Percentiles rank a stretch among this genome's conserved stretches.
These are phyloP conservation scores for Lithophane leautieri DNA, from an alignment of 2,888 invertebrate genomes.

Conservation along the genomic window DNA sequence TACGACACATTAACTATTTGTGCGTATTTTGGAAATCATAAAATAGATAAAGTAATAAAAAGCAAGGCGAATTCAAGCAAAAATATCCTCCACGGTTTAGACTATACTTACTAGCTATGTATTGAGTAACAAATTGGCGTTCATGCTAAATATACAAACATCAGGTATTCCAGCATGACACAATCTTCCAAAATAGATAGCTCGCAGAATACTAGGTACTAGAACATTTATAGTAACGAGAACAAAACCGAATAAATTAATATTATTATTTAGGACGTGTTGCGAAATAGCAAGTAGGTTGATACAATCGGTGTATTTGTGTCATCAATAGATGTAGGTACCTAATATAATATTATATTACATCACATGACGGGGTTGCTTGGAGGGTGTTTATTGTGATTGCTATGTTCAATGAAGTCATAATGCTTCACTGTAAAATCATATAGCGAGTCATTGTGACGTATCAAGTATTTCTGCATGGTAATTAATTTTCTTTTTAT, in stretches of 20 bases:
- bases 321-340: constrained; percentile 62
- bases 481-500: not conserved
- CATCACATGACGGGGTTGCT: constrained; percentile 52
- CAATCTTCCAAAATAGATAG: constrained; percentile 38
- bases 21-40: not conserved
- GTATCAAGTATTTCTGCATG: constrained; percentile 23
- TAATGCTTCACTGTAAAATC: constrained; percentile 11
- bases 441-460: constrained; percentile 25
- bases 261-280: constrained; percentile 40
- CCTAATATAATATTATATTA: constrained; percentile 26
- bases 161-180: constrained; percentile 26
- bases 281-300: constrained; percentile 33
- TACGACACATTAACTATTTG: not conserved
- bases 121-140: constrained; percentile 12
- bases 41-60: not conserved
- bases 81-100: not conserved
- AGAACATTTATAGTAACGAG: constrained; percentile 24
- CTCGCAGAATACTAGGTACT: constrained; percentile 27
- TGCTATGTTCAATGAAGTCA: constrained; percentile 41
- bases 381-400: constrained; percentile 39
- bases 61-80: constrained; percentile 3
- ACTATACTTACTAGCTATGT: not conserved
- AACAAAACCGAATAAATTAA: constrained; percentile 52
- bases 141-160: constrained; percentile 22
- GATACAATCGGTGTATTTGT: constrained; percentile 65